Evolutionary conservation across 2,888 invertebrate species (phyloP), one percentile per base, ranked within the genome.

Genomic region (Temnothorax rugatulus): DNA sequence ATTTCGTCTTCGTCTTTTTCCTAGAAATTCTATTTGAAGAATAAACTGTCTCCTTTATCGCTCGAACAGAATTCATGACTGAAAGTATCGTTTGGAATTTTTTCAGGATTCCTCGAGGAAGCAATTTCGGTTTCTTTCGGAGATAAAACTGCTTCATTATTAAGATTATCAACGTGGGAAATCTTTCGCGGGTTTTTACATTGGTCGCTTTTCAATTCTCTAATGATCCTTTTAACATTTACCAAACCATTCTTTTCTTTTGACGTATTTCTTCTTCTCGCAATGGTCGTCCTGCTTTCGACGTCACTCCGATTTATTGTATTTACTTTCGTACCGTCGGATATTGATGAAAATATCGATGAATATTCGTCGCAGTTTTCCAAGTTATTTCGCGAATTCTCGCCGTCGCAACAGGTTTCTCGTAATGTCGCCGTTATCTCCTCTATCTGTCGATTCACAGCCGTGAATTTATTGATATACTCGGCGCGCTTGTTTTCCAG

Each of bases 401-500:
- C 59, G 8, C 38, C 57, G 7, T 21, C n/a, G 21, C 38, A 71
- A 25, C 79, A 81, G 21, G 75, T 82, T 7, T 82, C 82, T 21
- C 82, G 63, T 11, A 82, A 41, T 11, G 75, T 44, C 11, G 63
- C 76, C 11, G 74, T 74, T 74, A 82, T 82, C 25, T 82, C 75
- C 15, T 82, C 82, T 52, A 82, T 73, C 64, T 75, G 73, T 18
- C 41, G 52, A 47, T 44, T 75, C 18, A 75, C 75, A n/a, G 73
- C 75, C 7, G 63, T 54, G 15, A 82, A 82, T 64, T 82, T 82
- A 29, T 75, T 41, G 18, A 75, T 29, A 15, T 75, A 82, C 11
- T 82, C 75, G 52, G 29, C 44, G 18, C 52, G 82, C 11, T 75
- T 82, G 11, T 47, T 41, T 29, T 75, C 52, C 44, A 64, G 18